Base-by-base conservation (phyloP, 2,888 invertebrate species). In the Callimorpha dominula region DNA sequence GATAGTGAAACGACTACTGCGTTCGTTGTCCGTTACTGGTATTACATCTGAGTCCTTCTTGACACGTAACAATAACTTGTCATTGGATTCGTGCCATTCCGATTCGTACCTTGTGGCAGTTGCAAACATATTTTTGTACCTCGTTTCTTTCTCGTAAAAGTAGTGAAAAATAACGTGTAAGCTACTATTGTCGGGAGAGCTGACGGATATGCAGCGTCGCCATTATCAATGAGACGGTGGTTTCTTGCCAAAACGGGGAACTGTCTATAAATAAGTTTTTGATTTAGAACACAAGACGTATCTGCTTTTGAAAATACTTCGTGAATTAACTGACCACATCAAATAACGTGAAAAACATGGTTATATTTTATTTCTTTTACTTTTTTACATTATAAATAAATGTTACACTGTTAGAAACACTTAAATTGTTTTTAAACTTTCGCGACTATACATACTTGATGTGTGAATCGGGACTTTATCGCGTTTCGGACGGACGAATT, bases 171-270 rank as follows among this genome's bases (percentile, higher is more conserved):
- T 72, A 70, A 54, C 75, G 74, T 74, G 69, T 73, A 80, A 80
- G 75, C 71, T 71, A 80, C 72, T 75, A 79, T 52, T 78, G 65
- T 71, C 74, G 17, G 15, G 70, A 43, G 31, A 70, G 31, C 78
- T 81, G 81, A 82, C 82, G 82, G 81, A 71, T 71, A 80, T 81
- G 60, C 79, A 78, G 15, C 78, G 81, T 82, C 78, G 78, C 76
- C 74, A 79, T 78, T 82, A 81, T 82, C 81, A 82, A 57, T 63
- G 40, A 74, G 70, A 54, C 67, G 69, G 74, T 71, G 73, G 69
- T 72, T 46, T 66, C 68, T 65, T 82, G 82, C 82, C 82, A 82
- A 82, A 52, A 82, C 72, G 6, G 62, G 62, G 15, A 31, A 40
- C 65, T 17, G 54, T 60, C 57, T 42, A 60, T 65, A 65, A 46